Conservation (phyloP, 2,113 vertebrate species). For the Cnemophilus loriae region DNA sequence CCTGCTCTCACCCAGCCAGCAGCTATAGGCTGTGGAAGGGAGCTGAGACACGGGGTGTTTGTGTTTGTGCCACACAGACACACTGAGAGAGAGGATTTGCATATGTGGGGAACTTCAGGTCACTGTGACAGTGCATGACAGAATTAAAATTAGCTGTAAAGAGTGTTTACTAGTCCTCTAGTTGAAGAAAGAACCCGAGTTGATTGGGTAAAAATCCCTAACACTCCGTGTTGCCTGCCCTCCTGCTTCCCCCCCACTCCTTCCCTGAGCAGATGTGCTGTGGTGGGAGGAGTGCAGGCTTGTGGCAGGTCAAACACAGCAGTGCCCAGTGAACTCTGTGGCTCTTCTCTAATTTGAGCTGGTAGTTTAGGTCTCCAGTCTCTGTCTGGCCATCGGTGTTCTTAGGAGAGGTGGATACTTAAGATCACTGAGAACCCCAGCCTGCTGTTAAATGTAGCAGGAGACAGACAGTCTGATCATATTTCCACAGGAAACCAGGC, state of each 20-base stretch:
- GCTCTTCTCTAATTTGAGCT: neutral
- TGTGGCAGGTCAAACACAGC: neutral
- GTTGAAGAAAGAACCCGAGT: neutral
- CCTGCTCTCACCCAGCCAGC: neutral
- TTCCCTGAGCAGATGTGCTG: neutral
- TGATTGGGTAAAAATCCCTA: neutral
- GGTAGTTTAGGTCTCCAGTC: neutral
- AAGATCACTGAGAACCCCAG: neutral
- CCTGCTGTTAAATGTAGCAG: neutral
- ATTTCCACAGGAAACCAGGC: neutral
- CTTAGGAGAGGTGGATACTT: neutral
- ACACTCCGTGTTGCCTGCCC: fast-evolving
- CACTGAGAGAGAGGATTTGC: neutral
- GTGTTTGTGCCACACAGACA: neutral
- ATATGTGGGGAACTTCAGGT: fast-evolving
- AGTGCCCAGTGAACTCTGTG: neutral
- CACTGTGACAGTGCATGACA: neutral
- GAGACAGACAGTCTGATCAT: neutral
- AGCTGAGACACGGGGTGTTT: neutral
- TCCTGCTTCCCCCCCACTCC: neutral
- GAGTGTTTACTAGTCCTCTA: neutral
- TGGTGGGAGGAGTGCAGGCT: neutral
- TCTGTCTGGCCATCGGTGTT: fast-evolving
- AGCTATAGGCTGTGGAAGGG: fast-evolving
- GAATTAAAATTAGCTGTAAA: neutral